These are phyloP conservation scores for Plemyria rubiginata DNA, from an alignment of 2,888 invertebrate genomes.

Conservation along the genomic window DNA sequence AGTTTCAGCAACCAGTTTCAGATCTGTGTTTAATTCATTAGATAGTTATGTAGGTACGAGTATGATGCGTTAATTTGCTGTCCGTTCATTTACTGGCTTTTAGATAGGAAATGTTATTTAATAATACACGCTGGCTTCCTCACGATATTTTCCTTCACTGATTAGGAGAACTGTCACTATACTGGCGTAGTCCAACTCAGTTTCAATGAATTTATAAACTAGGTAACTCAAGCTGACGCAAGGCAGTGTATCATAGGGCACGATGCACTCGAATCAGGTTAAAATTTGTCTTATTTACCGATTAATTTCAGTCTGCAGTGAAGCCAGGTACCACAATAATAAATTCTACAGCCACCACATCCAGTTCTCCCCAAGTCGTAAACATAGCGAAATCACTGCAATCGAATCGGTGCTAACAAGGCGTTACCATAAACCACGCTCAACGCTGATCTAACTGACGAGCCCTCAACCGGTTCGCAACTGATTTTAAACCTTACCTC, in stretches of 20 bases:
- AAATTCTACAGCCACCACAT: not conserved
- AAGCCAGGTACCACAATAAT: not conserved
- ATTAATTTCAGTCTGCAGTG: too few relatives aligned
- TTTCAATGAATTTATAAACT: too few relatives aligned
- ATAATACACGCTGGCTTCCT: too few relatives aligned
- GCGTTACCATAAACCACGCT: slow-evolving; percentile 29
- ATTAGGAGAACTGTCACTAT: too few relatives aligned
- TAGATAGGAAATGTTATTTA: not conserved
- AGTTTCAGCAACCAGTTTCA: slow-evolving; percentile 1
- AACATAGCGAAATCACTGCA: slow-evolving; percentile 28
- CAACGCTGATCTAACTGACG: slow-evolving; percentile 28
- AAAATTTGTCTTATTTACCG: too few relatives aligned
- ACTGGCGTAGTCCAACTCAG: too few relatives aligned
- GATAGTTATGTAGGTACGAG: not conserved
- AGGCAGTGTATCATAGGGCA: too few relatives aligned
- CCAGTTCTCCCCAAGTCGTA: slow-evolving; percentile 21
- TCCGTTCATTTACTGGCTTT: slow-evolving; percentile 3
- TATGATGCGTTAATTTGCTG: slow-evolving; percentile 11
- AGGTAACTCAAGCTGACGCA: too few relatives aligned
- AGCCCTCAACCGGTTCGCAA: not conserved
- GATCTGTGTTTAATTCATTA: not conserved
- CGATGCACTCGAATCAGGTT: too few relatives aligned
- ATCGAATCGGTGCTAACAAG: slow-evolving; percentile 31
- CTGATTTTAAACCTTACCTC: not conserved
- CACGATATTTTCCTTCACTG: too few relatives aligned